phyloP scores from a whole-genome alignment of 2,888 invertebrate species.

The Netelia fuscicornis region DNA sequence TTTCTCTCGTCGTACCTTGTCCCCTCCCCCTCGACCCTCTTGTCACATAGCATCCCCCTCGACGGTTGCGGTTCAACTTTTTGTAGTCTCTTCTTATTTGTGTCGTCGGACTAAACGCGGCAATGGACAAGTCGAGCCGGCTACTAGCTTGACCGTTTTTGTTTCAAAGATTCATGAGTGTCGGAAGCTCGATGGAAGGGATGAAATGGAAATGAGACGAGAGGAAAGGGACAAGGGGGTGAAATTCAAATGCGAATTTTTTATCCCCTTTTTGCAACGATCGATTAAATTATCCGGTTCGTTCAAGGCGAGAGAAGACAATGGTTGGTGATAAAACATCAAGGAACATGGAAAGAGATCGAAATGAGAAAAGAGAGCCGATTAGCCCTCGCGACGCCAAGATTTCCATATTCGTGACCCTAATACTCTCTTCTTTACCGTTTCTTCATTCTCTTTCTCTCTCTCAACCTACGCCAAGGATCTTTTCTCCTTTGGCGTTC shows the following conservation, averaged over 20 bases:
- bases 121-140: conserved; percentile 8
- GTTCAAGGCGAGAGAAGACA: no score
- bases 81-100: conserved; percentile 7
- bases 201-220: neutral
- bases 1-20: conserved; percentile 13
- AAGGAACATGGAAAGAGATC: conserved; percentile 12
- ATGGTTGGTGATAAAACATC: no score
- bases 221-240: no score
- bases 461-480: neutral
- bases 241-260: no score
- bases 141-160: conserved; percentile 24
- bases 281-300: no score
- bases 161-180: neutral
- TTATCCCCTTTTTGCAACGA: no score
- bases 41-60: conserved; percentile 4
- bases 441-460: neutral
- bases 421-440: conserved; percentile 41
- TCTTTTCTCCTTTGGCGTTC: conserved; percentile 13
- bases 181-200: neutral
- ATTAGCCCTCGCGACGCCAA: conserved; percentile 64
- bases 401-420: conserved; percentile 56
- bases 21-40: neutral
- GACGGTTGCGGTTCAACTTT: neutral
- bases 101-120: neutral
- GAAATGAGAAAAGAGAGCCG: conserved; percentile 63